Evolutionary conservation across 1,140 invertebrate genomes (phyloP), one percentile per base, ranked within the genome.

Genomic region (Drosophila persimilis): DNA sequence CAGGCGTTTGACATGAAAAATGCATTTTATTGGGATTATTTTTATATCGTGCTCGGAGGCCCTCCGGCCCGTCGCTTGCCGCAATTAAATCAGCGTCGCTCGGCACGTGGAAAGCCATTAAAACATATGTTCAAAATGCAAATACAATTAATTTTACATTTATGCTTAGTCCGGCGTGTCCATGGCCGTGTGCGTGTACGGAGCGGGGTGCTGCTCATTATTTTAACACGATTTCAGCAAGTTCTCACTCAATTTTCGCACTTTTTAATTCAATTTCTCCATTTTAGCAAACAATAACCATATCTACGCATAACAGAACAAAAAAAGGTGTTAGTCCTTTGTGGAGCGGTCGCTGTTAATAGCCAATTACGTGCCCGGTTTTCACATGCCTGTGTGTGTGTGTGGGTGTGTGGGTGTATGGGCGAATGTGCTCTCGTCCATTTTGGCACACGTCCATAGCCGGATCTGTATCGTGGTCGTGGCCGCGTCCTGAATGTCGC

Each of bases 1-100:
- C 83, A 88, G 83, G 84, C 79, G 72, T 88, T 88, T 88, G 84
- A 88, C 83, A 88, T 88, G 83, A 88, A 88, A 88, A 88, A 88
- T 88, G 84, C 83, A 88, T 88, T 88, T 88, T 89, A 89, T 89
- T 79, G 84, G 83, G 84, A 88, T 88, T 88, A 88, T 88, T 88
- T 88, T 89, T 84, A 88, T 89, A 85, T 86, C 73, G 77, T 84
- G 63, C 48, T 44, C 57, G 39, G 41, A 52, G 59, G 43, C 29
- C 41, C 3, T 11, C 11, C 35, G 4, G 11, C 0, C 20, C 46
- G 15, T 45, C 17, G 22, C 20, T 39, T 39, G 50, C 59, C 65
- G 45, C 73, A 81, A 81, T 77, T 77, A 77, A 83, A 72, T 60
- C 61, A 66, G 73, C 61, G 67, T 69, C 56, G 35, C 55, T 4